phyloP scores from a whole-genome alignment of 64 coral and sea anemone species.

The Stichodactyla mertensii region DNA sequence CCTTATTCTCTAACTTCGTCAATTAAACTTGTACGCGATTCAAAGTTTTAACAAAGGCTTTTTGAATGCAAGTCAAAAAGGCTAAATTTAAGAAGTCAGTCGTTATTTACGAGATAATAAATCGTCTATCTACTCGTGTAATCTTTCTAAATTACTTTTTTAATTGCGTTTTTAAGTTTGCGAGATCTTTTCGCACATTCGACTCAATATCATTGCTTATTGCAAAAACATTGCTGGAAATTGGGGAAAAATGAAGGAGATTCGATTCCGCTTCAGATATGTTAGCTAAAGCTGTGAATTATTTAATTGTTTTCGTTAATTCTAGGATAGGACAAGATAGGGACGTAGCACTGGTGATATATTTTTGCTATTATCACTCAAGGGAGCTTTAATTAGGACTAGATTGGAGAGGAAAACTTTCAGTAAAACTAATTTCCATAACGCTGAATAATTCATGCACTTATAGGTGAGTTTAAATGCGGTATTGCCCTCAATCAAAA shows the following conservation, averaged over 20 bases:
- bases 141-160: conserved; percentile 15
- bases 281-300: background rate
- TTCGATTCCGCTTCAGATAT: background rate
- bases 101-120: conserved; percentile 15
- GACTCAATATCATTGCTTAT: background rate
- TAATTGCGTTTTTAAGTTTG: conserved; percentile 6
- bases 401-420: background rate
- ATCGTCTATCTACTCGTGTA: background rate
- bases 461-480: background rate
- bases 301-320: background rate
- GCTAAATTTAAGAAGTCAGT: background rate
- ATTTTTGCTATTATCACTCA: background rate
- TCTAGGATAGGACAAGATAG: background rate
- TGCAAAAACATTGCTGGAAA: background rate
- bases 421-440: background rate
- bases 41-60: background rate
- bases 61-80: background rate
- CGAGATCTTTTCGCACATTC: background rate
- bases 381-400: conserved; percentile 1
- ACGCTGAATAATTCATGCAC: conserved; percentile 5
- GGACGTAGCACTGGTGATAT: background rate
- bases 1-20: background rate
- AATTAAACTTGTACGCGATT: background rate
- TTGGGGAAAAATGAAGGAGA: background rate
- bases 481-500: background rate